Evolutionary conservation across 2,113 vertebrate species (phyloP).

Genomic region (Mormoops blainvillei): DNA sequence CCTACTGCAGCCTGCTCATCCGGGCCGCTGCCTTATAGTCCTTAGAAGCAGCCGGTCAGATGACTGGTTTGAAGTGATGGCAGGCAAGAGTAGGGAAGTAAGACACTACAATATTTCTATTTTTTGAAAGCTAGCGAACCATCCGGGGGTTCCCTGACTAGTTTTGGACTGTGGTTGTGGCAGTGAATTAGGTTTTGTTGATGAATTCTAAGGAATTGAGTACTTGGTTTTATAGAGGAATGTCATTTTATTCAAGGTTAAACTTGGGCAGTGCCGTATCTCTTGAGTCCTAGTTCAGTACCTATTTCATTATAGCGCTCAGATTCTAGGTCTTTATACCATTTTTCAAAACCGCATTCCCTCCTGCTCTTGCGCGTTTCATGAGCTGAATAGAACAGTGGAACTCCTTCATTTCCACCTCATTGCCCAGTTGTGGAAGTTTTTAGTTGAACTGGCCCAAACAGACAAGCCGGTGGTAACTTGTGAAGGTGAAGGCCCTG

Average conservation of each 20-base stretch:
- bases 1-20: slow-evolving; percentile 70
- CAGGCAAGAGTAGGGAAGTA: slow-evolving; percentile 67
- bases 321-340: background rate
- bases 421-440: background rate
- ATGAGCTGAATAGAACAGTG: background rate
- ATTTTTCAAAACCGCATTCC: background rate
- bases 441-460: background rate
- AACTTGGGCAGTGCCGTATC: background rate
- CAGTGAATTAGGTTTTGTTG: background rate
- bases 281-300: background rate
- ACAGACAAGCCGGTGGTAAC: background rate
- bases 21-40: slow-evolving; percentile 67
- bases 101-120: slow-evolving; percentile 41
- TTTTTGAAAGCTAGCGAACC: slow-evolving; percentile 62
- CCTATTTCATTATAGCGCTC: background rate
- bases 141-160: background rate
- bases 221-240: background rate
- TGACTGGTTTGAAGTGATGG: slow-evolving; percentile 70
- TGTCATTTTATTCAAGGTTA: background rate
- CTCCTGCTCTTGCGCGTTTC: background rate
- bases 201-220: background rate
- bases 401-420: background rate
- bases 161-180: background rate
- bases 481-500: background rate
- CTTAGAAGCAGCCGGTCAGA: slow-evolving; percentile 68